These are phyloP conservation scores for Salvelinus alpinus DNA, from an alignment of 2,113 vertebrate genomes.

Conservation along the genomic window DNA sequence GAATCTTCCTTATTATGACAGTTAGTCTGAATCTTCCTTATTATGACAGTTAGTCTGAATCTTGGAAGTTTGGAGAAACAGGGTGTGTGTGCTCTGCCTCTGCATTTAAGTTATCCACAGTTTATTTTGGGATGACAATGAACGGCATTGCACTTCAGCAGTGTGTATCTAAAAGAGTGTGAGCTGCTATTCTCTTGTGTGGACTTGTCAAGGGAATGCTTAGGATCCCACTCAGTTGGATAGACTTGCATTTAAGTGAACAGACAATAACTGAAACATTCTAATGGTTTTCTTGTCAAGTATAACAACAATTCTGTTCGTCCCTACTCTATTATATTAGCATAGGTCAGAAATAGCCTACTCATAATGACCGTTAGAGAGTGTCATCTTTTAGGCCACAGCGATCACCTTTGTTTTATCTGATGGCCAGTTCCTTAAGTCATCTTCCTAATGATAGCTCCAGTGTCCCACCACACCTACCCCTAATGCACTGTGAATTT, in stretches of 20 bases:
- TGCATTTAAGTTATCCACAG: not conserved
- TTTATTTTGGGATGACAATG: not conserved
- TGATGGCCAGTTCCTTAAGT: not conserved
- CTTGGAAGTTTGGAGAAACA: not conserved
- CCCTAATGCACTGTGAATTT: not conserved
- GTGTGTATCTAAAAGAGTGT: not conserved
- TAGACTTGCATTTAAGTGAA: constrained; percentile 6
- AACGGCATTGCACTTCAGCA: too few relatives aligned
- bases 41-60: not conserved
- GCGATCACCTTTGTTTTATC: not conserved
- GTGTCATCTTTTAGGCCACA: not conserved
- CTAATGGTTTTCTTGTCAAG: not conserved
- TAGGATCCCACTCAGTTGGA: constrained; percentile 12
- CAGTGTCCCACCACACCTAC: not conserved
- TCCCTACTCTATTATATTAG: not conserved
- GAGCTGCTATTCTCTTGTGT: constrained; percentile 1
- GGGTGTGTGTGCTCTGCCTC: not conserved
- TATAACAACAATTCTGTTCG: not conserved
- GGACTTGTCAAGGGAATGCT: constrained; percentile 9
- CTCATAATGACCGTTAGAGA: too few relatives aligned
- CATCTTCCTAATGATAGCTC: not conserved
- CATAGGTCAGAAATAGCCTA: too few relatives aligned
- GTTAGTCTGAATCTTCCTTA: not conserved
- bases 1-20: not conserved
- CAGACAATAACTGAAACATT: not conserved